Evolutionary conservation across 2,888 invertebrate genomes (phyloP).

Genomic region (Bellardia pandia): DNA sequence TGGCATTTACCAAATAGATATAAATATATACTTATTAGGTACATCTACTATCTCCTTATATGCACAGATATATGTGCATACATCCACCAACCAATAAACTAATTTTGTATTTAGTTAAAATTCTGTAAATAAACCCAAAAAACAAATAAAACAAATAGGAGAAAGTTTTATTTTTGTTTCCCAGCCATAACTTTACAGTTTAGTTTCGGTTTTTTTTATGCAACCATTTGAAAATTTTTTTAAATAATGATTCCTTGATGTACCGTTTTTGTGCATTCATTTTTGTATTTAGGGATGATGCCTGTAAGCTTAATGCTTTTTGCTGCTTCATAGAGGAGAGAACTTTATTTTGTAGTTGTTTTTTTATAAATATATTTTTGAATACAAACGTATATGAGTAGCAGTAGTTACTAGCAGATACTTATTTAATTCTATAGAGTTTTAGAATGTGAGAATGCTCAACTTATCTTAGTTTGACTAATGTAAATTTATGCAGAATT

Average conservation of each 20-base stretch:
- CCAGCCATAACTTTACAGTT: conserved; percentile 46
- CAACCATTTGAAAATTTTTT: conserved; percentile 20
- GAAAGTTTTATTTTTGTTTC: conserved; percentile 44
- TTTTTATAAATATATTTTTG: not conserved
- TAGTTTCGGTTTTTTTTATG: conserved; percentile 1
- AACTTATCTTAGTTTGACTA: conserved; percentile 69
- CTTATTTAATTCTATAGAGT: conserved; percentile 4
- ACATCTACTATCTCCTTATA: conserved; percentile 6
- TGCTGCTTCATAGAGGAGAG: not conserved
- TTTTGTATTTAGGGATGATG: conserved; percentile 42
- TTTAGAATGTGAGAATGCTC: not conserved
- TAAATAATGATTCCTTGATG: conserved; percentile 58
- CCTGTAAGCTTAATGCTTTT: conserved; percentile 49
- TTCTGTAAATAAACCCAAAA: not conserved
- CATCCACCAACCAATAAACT: conserved; percentile 31
- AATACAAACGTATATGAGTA: conserved; percentile 29
- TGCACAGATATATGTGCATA: not conserved
- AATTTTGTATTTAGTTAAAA: conserved; percentile 50
- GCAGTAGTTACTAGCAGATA: not conserved
- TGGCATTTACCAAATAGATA: not conserved
- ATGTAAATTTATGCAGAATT: conserved; percentile 76
- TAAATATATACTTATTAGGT: not conserved
- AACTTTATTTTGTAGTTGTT: conserved; percentile 26
- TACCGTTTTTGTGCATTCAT: conserved; percentile 23
- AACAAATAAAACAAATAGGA: conserved; percentile 11